These are phyloP conservation scores for Drosophila nigrodunni DNA, from an alignment of 1,140 invertebrate species.

Conservation along the genomic window DNA sequence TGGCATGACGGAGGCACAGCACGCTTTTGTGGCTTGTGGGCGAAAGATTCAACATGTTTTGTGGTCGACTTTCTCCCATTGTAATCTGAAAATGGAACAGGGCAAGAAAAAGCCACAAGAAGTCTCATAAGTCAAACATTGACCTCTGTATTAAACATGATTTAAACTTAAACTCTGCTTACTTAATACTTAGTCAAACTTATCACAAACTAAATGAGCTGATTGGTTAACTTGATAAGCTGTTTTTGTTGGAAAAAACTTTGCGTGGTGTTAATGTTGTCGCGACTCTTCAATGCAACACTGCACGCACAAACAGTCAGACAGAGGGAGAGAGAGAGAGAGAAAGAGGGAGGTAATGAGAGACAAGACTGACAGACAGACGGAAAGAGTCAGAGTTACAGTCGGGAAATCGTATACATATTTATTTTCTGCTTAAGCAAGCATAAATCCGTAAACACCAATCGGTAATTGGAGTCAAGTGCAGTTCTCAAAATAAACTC, in stretches of 20 bases:
- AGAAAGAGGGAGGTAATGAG: background rate
- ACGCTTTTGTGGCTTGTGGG: constrained; percentile 21
- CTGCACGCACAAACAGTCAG: constrained; percentile 39
- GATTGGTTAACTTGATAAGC: constrained; percentile 25
- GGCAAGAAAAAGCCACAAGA: constrained; percentile 1
- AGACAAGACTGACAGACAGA: constrained; percentile 6
- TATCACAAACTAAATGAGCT: constrained; percentile 9
- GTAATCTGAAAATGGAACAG: constrained; percentile 20
- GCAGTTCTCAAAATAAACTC: constrained; percentile 43
- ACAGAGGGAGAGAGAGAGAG: background rate
- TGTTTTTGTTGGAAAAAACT: constrained; percentile 14
- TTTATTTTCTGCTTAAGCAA: constrained; percentile 73
- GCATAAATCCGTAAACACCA: constrained; percentile 78
- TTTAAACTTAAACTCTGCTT: background rate
- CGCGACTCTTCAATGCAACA: constrained; percentile 24
- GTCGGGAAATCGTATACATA: constrained; percentile 21
- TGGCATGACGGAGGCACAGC: background rate
- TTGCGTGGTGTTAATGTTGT: constrained; percentile 10
- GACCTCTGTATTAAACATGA: constrained; percentile 12
- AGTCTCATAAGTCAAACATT: constrained; percentile 27
- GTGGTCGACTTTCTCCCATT: constrained; percentile 43
- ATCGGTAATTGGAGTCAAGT: constrained; percentile 77
- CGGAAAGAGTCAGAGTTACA: constrained; percentile 4
- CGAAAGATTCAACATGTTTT: constrained; percentile 27
- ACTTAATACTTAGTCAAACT: constrained; percentile 4